A percentile compares a stretch with the other conserved stretches of the same genome.
Conservation (phyloP, 2,113 vertebrate genomes). For the Malurus elegans region DNA sequence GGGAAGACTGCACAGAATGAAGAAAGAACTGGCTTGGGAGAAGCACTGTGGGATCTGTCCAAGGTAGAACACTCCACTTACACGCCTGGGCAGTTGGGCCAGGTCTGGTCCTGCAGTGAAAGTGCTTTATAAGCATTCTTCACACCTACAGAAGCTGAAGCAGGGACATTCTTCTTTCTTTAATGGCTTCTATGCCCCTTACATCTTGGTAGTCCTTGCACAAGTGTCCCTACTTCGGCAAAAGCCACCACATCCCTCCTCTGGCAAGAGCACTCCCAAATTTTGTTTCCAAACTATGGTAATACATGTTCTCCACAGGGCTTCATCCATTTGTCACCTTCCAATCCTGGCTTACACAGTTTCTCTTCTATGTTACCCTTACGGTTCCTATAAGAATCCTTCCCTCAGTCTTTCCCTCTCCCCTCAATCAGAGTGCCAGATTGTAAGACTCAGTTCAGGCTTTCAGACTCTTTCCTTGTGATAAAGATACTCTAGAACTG, state of each 20-base stretch:
- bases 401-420: neutral
- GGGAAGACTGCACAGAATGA: neutral
- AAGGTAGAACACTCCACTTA: neutral
- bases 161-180: neutral
- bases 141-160: neutral
- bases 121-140: neutral
- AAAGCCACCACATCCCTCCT: neutral
- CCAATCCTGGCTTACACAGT: neutral
- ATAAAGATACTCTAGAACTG: neutral
- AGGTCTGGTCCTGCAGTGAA: neutral
- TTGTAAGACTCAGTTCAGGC: neutral
- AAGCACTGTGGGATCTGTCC: neutral
- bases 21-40: neutral
- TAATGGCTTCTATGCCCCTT: neutral
- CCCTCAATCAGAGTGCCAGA: neutral
- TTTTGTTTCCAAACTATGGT: neutral
- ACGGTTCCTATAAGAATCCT: neutral
- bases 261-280: neutral
- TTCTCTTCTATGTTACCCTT: neutral
- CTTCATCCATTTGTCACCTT: neutral
- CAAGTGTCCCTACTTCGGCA: neutral
- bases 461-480: neutral
- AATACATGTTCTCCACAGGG: neutral
- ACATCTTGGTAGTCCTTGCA: neutral
- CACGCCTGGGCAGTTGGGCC: neutral